Percentiles rank a stretch among this genome's conserved stretches.
Conservation (phyloP, 1,140 invertebrate species). For the Phenacoccus solenopsis region DNA sequence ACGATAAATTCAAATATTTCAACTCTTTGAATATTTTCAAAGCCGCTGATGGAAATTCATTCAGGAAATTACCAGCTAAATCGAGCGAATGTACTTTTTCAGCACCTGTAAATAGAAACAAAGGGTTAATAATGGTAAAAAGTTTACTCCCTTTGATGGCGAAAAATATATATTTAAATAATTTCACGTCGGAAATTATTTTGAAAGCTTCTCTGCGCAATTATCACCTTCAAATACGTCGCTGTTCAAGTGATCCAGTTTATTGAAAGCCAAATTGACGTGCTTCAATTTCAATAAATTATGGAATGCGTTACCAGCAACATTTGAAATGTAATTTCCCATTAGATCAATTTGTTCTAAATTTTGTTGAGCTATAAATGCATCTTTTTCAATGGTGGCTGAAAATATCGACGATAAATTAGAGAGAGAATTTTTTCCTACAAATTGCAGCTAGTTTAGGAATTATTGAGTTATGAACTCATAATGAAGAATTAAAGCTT, state of each 20-base stretch:
- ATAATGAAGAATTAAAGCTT: no score
- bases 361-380: conserved; percentile 47
- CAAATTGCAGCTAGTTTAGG: no score
- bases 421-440: no score
- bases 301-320: conserved; percentile 59
- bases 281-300: conserved; percentile 49
- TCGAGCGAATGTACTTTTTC: conserved; percentile 60
- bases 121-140: background rate
- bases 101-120: conserved; percentile 38
- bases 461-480: no score
- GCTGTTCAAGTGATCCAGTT: conserved; percentile 60
- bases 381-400: conserved; percentile 48
- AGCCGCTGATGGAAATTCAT: conserved; percentile 61
- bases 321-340: conserved; percentile 54
- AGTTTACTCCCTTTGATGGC: no score
- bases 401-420: conserved; percentile 31
- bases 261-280: conserved; percentile 60
- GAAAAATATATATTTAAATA: no score
- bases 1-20: conserved; percentile 61
- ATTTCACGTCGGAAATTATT: no score
- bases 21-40: conserved; percentile 52
- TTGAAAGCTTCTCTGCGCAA: no score
- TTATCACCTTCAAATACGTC: conserved; percentile 58
- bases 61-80: conserved; percentile 71
- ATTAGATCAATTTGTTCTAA: conserved; percentile 61